phyloP scores from a whole-genome alignment of 1,140 invertebrate genomes.

The Brachionus angularis region DNA sequence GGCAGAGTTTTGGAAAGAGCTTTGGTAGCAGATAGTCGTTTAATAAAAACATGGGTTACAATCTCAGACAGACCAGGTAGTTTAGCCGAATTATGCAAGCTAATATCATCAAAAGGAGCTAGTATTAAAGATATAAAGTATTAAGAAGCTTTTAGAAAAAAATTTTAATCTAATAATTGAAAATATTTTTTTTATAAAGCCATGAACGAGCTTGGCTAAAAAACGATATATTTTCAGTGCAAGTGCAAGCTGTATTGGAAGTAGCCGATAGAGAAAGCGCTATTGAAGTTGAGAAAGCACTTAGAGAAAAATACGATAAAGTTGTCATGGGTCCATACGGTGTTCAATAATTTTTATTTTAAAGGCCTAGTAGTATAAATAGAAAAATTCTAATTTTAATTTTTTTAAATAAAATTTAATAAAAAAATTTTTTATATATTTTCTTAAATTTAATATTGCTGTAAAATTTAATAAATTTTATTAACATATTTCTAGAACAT shows the following conservation, averaged over 20 bases:
- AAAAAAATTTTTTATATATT: no score
- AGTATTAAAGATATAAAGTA: conserved; percentile 54
- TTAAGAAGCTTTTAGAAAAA: neutral
- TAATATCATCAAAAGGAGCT: conserved; percentile 72
- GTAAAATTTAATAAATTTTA: no score
- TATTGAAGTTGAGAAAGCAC: conserved; percentile 64
- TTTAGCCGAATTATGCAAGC: conserved; percentile 75
- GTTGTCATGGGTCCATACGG: conserved; percentile 52
- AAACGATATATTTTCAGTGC: conserved; percentile 73
- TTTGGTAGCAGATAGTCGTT: conserved; percentile 76
- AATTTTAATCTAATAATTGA: neutral
- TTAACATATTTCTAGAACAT: no score
- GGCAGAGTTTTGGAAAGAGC: conserved; percentile 81
- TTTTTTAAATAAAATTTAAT: neutral
- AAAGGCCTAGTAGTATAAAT: no score
- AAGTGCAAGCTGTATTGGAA: conserved; percentile 47
- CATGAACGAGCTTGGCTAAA: conserved; percentile 87
- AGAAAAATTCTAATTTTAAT: neutral
- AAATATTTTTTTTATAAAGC: conserved; percentile 53
- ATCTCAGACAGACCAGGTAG: conserved; percentile 78
- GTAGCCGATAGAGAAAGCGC: conserved; percentile 75
- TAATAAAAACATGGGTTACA: conserved; percentile 78
- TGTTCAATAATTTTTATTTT: neutral
- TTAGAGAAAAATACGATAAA: conserved; percentile 63
- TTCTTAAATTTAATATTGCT: no score